Evolutionary conservation across 2,888 invertebrate species (phyloP).

Genomic region (Euproctis similis): DNA sequence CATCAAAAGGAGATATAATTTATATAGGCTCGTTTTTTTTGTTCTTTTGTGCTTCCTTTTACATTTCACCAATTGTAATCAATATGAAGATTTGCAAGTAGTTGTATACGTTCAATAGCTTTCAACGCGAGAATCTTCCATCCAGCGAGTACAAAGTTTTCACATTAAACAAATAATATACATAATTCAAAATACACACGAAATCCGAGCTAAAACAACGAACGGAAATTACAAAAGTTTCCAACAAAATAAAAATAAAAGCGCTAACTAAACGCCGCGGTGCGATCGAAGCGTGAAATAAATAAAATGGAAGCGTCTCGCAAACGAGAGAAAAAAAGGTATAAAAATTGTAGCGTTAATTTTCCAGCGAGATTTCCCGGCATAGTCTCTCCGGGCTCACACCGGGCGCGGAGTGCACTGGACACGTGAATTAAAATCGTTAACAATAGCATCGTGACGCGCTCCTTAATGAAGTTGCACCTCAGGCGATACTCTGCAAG

Average conservation of each 20-base stretch:
- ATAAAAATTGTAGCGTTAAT: conserved; percentile 70
- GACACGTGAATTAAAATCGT: conserved; percentile 75
- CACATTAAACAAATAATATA: conserved; percentile 4
- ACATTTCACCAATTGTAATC: no score
- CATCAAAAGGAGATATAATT: no score
- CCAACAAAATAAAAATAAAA: conserved; percentile 45
- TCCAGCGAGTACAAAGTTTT: background rate
- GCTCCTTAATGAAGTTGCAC: conserved; percentile 63
- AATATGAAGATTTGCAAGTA: no score
- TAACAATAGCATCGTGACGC: conserved; percentile 64
- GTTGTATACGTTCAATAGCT: conserved; percentile 31
- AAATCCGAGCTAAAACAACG: conserved; percentile 21
- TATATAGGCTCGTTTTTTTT: no score
- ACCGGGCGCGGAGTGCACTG: conserved; percentile 55
- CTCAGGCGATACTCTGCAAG: conserved; percentile 17
- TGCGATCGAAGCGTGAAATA: conserved; percentile 67
- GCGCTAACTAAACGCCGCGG: conserved; percentile 54
- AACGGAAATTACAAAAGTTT: conserved; percentile 39
- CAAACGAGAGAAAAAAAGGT: conserved; percentile 52
- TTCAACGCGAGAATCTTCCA: no score
- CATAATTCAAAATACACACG: conserved; percentile 12
- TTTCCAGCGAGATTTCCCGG: conserved; percentile 72
- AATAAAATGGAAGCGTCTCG: conserved; percentile 64
- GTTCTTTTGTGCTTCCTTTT: no score
- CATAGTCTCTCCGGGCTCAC: conserved; percentile 54